Base-by-base conservation (phyloP, 2,888 invertebrate species). In the Sinodicranocentrus sp. region DNA sequence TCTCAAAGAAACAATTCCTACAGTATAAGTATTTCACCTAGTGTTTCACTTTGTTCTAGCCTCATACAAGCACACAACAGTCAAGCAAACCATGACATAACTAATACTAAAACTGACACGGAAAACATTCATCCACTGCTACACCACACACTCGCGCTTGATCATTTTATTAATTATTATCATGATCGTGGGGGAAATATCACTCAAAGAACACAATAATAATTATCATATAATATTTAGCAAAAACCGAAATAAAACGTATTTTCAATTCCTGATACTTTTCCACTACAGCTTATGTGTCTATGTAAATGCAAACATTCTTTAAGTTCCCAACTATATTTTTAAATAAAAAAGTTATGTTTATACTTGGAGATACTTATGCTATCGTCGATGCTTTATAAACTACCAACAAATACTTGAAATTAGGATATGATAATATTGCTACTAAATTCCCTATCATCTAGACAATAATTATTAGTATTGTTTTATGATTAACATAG, bases 271-370 rank as follows among this genome's bases (percentile, higher is more conserved):
- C 71, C 77, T 79, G 59, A 63, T 70, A 68, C 65, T 25, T 54
- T 63, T 33, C 25, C n/a, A 28, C 61, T 26, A 43, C 21, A 19
- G 65, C 61, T 71, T 59, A 44, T 67, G 44, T 73, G 26, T 75
- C 72, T 70, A 79, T 82, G 82, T 82, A 82, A 82, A 82, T 82
- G 82, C 82, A 82, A 82, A 82, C 82, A 82, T 82, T 82, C 82
- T 82, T 82, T 75, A 61, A 75, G 72, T 80, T 80, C 44, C 57
- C 72, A 71, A 25, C 17, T 5, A 23, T 59, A 33, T 57, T 57
- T 23, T 2, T 57, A 25, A 25, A 57, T 57, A 57, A 57, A 57
- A 6, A 57, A 26, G 59, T 75, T 63, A 26, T 17, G 8, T 63
- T 21, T 68, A 25, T 39, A 48, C 26, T 44, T 61, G 48, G 17